phyloP scores from a whole-genome alignment of 2,888 invertebrate species.

The Brachyptera putata region DNA sequence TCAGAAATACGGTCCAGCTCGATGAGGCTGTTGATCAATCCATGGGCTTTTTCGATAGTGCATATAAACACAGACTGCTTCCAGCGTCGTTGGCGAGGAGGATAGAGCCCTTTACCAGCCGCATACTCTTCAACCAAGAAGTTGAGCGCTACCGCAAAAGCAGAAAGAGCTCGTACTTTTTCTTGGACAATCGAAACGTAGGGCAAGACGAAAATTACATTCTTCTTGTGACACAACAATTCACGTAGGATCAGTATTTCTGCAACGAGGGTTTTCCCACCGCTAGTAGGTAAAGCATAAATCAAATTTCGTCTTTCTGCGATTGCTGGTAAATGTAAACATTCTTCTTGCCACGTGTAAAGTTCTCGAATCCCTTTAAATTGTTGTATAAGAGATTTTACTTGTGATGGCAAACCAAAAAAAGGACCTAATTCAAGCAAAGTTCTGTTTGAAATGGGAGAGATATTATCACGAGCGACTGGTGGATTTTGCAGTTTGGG shows the following conservation, averaged over 20 bases:
- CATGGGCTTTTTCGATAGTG: constrained; percentile 91
- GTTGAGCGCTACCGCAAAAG: constrained; percentile 80
- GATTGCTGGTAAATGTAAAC: constrained; percentile 73
- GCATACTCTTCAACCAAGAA: constrained; percentile 96
- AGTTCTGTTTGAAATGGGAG: background rate
- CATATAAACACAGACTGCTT: constrained; percentile 82
- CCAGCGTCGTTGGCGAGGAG: constrained; percentile 73
- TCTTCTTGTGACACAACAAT: constrained; percentile 71
- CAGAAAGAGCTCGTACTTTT: constrained; percentile 82
- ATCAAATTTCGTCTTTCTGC: constrained; percentile 73
- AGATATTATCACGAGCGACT: background rate
- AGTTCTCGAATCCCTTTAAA: constrained; percentile 75
- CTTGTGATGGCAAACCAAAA: constrained; percentile 72
- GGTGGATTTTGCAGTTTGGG: constrained; percentile 5
- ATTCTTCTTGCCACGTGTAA: constrained; percentile 95
- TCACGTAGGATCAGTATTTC: constrained; percentile 90
- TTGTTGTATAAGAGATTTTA: constrained; percentile 65
- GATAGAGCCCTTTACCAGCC: constrained; percentile 76
- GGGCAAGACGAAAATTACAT: constrained; percentile 86
- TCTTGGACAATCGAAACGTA: constrained; percentile 97
- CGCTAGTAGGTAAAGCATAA: constrained; percentile 92
- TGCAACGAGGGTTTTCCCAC: constrained; percentile 95
- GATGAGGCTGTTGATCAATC: constrained; percentile 78
- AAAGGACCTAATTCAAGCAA: constrained; percentile 52
- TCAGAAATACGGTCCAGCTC: constrained; percentile 69